Evolutionary conservation across 2,113 vertebrate genomes (phyloP).

Genomic region (Meleagris gallopavo): DNA sequence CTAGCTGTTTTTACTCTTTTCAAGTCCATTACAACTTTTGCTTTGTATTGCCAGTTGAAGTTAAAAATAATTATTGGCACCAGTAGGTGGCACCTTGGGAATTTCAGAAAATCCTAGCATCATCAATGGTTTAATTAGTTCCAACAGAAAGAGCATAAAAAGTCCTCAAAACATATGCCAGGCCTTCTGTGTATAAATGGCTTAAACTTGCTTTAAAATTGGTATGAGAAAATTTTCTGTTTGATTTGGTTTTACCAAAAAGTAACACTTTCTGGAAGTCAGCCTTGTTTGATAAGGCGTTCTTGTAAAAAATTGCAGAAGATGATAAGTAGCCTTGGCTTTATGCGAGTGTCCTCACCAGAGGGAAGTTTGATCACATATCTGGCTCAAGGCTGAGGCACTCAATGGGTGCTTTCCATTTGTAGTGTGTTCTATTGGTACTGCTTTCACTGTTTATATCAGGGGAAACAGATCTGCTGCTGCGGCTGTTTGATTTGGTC

Average conservation of each 20-base stretch:
- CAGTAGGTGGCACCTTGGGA: conserved; percentile 52
- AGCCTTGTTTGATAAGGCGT: background rate
- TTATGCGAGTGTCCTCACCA: background rate
- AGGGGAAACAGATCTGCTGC: background rate
- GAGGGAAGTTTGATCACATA: background rate
- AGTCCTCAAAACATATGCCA: background rate
- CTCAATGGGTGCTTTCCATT: background rate
- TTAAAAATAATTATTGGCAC: conserved; percentile 16
- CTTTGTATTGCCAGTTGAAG: background rate
- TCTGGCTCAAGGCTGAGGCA: background rate
- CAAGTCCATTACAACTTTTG: background rate
- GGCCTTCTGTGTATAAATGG: background rate
- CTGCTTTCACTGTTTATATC: background rate
- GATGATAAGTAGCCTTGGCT: background rate
- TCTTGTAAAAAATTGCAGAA: background rate
- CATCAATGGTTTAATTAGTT: background rate
- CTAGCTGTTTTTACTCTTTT: background rate
- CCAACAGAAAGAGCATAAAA: background rate
- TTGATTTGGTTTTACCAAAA: background rate
- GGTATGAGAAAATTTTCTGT: background rate
- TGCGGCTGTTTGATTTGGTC: background rate
- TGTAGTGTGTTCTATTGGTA: background rate
- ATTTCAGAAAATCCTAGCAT: background rate
- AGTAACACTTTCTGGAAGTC: background rate
- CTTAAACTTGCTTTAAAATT: background rate